Base-by-base conservation (phyloP, 2,113 vertebrate species). In the Hassar affinis region DNA sequence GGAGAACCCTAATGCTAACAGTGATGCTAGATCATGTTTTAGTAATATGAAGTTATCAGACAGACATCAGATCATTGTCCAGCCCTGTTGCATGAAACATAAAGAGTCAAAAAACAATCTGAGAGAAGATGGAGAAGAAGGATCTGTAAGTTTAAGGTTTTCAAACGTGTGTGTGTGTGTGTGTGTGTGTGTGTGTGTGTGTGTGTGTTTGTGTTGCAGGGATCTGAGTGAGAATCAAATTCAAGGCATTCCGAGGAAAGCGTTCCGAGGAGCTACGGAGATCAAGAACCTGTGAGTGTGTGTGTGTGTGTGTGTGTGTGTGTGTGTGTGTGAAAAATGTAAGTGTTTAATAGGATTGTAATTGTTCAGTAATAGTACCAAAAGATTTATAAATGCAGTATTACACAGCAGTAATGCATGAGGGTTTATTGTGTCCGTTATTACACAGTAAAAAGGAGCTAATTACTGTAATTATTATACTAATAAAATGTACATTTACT, bases 161-260 rank as follows among this genome's bases (percentile, higher is more conserved):
- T 42, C 38, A 42, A 2, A 6, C 6, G 38, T 42, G 38, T 42
- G 38, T 42, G 38, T 42, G 2, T 42, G 38, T 42, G 38, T 42
- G 38, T 42, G 20, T 35, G 30, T 33, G 42, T 75, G 42, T 57
- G n/a, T 78, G 42, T 77, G 51, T 76, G n/a, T 47, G 68, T 71
- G 22, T 47, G 38, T 71, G 42, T 68, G 66, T 69, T 38, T 45
- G 38, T 71, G 42, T 79, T 90, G 30, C 91, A 95, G 98, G 86
- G 98, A 99, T 92, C 95, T 99, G 87, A 99, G 98, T 89, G 98
- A 99, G 93, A 99, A 99, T 90, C 97, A 97, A 90, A 99, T 99
- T 89, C 97, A 98, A 84, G 98, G 97, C 6, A 95, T 99, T 92
- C 98, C 98, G 83, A 95, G 98, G 86, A 99, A 99, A 90, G 98